A percentile compares a stretch with the other conserved stretches of the same genome.
Evolutionary conservation across 2,113 vertebrate species (phyloP).

Genomic region (Rousettus leschenaultii): DNA sequence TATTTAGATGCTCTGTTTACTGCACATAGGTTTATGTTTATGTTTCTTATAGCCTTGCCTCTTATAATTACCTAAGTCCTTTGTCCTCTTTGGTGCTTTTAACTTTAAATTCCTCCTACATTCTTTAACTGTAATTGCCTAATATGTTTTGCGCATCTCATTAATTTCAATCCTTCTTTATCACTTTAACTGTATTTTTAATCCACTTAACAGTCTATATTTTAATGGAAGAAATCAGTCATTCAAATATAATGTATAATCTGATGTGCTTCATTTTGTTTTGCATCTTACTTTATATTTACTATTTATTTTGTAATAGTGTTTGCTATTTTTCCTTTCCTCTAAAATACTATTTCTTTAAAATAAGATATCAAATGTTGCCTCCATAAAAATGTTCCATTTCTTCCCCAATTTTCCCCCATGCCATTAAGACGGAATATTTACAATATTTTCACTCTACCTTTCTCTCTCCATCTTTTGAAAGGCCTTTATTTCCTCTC

Average conservation of each 20-base stretch:
- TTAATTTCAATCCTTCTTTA: not conserved
- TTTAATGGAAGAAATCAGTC: not conserved
- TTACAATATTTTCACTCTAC: not conserved
- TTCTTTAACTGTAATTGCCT: not conserved
- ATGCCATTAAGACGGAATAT: not conserved
- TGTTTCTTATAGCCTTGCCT: not conserved
- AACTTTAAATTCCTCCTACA: not conserved
- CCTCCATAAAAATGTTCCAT: not conserved
- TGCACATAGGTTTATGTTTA: not conserved
- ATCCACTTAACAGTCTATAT: not conserved
- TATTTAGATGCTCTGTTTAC: not conserved
- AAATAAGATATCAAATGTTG: not conserved
- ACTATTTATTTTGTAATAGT: not conserved
- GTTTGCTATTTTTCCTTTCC: not conserved
- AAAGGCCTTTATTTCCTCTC: slow-evolving; percentile 4
- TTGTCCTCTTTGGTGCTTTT: not conserved
- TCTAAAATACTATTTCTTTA: slow-evolving; percentile 4
- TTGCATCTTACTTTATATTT: not conserved
- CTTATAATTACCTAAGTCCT: not conserved
- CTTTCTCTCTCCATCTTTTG: not conserved
- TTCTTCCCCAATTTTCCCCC: not conserved
- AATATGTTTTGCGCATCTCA: not conserved
- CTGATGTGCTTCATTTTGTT: not conserved
- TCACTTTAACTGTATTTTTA: not conserved
- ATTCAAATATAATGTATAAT: slow-evolving; percentile 11